These are phyloP conservation scores for Kobus ellipsiprymnus DNA, from an alignment of 2,113 vertebrate genomes.

Conservation along the genomic window DNA sequence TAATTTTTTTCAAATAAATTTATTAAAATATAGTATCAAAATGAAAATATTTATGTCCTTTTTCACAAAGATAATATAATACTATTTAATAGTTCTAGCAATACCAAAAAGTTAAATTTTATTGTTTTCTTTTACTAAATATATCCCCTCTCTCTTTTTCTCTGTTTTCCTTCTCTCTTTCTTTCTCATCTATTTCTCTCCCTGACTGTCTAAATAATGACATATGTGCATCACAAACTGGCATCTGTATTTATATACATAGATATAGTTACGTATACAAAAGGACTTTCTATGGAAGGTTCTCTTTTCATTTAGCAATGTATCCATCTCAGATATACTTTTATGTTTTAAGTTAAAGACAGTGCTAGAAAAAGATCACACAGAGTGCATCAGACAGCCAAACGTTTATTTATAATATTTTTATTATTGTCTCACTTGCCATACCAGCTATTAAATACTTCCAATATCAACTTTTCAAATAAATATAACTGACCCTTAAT, in stretches of 20 bases:
- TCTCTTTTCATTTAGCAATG: neutral
- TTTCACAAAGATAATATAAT: neutral
- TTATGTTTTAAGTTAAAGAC: neutral
- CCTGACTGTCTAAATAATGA: neutral
- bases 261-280: neutral
- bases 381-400: neutral
- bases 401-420: neutral
- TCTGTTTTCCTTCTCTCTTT: neutral
- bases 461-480: neutral
- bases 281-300: neutral
- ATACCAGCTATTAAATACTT: neutral
- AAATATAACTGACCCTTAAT: neutral
- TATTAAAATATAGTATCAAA: neutral
- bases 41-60: neutral
- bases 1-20: neutral
- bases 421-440: neutral
- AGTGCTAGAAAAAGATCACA: neutral
- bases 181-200: neutral
- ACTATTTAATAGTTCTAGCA: neutral
- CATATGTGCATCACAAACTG: rapidly evolving
- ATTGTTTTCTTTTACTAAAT: neutral
- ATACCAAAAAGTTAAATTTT: neutral
- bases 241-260: neutral
- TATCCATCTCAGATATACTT: neutral
- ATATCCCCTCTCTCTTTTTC: neutral